Base-by-base conservation (phyloP, 1,140 invertebrate genomes). In the Cyclargus thomasi region DNA sequence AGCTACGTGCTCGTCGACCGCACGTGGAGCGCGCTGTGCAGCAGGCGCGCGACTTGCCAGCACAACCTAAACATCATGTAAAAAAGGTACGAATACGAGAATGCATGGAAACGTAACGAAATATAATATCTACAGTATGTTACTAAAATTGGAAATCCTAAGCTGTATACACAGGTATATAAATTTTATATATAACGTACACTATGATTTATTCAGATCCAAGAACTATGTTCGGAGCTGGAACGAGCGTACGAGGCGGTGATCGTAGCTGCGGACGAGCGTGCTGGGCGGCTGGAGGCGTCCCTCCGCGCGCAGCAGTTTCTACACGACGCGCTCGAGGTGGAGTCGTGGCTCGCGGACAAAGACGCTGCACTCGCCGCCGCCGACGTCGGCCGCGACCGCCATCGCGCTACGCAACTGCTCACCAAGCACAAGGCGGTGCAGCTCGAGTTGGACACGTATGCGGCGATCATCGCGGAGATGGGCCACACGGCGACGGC, bases 391-490 rank as follows among this genome's bases (percentile, higher is more conserved):
- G 97, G 97, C 18, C 92, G 96, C 39, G 97, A 99, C 91, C 93
- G 97, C 62, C 96, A 97, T 82, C 94, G 96, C 14, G 97, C 97
- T 53, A 96, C 96, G 16, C 98, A 97, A 90, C 91, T 98, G 47
- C 91, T 98, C 1, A 97, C 97, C 7, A 97, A 97, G 85, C 97
- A 98, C 81, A 98, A 98, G 92, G 95, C 96, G 23, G 91, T 98
- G 53, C 97, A 99, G 80, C 91, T 98, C 21, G 97, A 99, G 88
- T 90, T 99, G 70, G 97, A 99, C 80, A 97, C 97, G 2, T 99
- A 99, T 90, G 95, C 95, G 74, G 96, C 96, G 17, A 97, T 99
- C 62, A 95, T 98, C 4, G 94, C 94, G 16, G 97, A 98, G 92
- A 97, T 99, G 95, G 96, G 96, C 16, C 95, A 96, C 81, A 95